A percentile compares a stretch with the other conserved stretches of the same genome.
These are phyloP conservation scores for Nesoenas mayeri DNA, from an alignment of 2,113 vertebrate species.

Conservation along the genomic window DNA sequence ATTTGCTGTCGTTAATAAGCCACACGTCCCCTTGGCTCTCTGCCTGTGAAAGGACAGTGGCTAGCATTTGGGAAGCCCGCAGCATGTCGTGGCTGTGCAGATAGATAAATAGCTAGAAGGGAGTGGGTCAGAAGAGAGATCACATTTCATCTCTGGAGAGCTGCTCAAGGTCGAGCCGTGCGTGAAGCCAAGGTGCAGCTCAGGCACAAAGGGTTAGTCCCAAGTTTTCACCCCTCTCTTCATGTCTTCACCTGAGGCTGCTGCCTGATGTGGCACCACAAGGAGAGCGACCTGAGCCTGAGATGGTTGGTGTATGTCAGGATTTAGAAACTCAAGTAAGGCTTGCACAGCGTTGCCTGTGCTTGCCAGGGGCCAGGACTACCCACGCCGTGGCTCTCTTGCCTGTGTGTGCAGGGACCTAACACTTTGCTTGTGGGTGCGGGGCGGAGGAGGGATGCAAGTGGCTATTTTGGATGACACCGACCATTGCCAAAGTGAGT, in stretches of 20 bases:
- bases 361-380: fast-evolving
- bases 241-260: fast-evolving
- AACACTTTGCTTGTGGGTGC: fast-evolving
- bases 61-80: fast-evolving
- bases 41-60: neutral
- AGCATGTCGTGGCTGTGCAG: neutral
- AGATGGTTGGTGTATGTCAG: fast-evolving
- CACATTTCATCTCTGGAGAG: neutral
- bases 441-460: neutral
- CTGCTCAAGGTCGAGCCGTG: neutral
- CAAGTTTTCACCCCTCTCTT: fast-evolving
- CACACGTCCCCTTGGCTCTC: fast-evolving
- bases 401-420: fast-evolving
- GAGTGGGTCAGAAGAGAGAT: neutral
- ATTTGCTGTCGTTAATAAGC: neutral
- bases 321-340: neutral
- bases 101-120: neutral
- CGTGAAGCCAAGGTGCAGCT: fast-evolving
- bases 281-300: neutral
- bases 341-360: neutral
- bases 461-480: neutral
- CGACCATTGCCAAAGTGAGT: fast-evolving
- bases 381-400: neutral
- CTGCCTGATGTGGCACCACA: neutral
- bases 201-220: neutral